Percentiles rank a stretch among this genome's conserved stretches.
These are phyloP conservation scores for Leuciscus waleckii DNA, from an alignment of 2,797 vertebrate species.

Conservation along the genomic window DNA sequence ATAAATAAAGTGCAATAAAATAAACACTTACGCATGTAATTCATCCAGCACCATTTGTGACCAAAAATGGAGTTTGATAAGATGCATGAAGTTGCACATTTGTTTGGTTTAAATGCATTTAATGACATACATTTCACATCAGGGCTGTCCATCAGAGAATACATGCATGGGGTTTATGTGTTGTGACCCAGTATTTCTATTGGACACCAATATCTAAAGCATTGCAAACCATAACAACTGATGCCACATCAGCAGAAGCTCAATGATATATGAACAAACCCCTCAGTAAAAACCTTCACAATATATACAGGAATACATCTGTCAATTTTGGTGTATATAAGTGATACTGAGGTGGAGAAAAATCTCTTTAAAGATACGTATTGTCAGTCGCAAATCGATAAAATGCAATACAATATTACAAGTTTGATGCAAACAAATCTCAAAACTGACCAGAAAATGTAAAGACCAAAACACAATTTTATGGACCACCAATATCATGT, in stretches of 20 bases:
- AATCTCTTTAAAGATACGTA: neutral
- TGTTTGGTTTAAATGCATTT: neutral
- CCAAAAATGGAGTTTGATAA: neutral
- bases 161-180: neutral
- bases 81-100: neutral
- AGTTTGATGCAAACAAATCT: neutral
- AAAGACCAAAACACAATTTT: neutral
- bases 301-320: neutral
- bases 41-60: neutral
- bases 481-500: neutral
- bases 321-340: neutral
- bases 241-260: neutral
- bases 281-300: neutral
- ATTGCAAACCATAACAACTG: too few relatives aligned
- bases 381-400: neutral
- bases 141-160: neutral
- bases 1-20: neutral
- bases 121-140: neutral
- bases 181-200: neutral
- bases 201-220: neutral
- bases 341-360: too few relatives aligned
- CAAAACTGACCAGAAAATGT: neutral
- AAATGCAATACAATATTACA: neutral
- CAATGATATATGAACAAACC: neutral
- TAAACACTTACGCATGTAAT: neutral